Evolutionary conservation across 2,797 vertebrate genomes (phyloP).

Genomic region (Hypotaenidia philippensis): DNA sequence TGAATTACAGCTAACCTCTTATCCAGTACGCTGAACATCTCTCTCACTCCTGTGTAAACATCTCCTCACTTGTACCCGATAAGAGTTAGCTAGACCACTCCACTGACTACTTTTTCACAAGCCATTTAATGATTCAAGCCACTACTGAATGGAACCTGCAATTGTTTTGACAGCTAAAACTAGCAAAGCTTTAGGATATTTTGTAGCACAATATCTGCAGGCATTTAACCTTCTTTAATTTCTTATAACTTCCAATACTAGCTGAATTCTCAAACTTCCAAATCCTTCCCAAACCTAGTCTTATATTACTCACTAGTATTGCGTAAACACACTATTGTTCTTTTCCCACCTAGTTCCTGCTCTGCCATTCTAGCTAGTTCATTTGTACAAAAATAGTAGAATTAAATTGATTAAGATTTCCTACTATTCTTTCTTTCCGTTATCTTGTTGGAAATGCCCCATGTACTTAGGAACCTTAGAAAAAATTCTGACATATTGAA

Average conservation of each 20-base stretch:
- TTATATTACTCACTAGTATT: neutral
- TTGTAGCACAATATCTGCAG: neutral
- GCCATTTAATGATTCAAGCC: neutral
- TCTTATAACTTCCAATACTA: neutral
- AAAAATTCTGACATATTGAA: neutral
- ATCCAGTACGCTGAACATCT: neutral
- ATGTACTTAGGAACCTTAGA: neutral
- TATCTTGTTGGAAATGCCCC: neutral
- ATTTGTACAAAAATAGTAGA: neutral
- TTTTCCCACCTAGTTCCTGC: constrained; percentile 10
- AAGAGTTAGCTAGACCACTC: neutral
- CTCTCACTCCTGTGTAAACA: neutral
- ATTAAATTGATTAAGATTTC: constrained; percentile 25
- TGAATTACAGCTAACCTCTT: neutral
- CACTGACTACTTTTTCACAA: neutral
- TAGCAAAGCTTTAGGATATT: neutral
- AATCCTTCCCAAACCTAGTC: neutral
- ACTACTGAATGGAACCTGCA: neutral
- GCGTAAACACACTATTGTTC: neutral
- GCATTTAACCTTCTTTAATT: neutral
- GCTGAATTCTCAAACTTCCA: neutral
- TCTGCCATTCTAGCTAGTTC: neutral
- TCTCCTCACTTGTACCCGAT: neutral
- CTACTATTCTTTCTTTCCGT: constrained; percentile 39
- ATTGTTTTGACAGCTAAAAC: neutral